These are phyloP conservation scores for Girardinichthys multiradiatus DNA, from an alignment of 2,113 vertebrate species.

Conservation along the genomic window DNA sequence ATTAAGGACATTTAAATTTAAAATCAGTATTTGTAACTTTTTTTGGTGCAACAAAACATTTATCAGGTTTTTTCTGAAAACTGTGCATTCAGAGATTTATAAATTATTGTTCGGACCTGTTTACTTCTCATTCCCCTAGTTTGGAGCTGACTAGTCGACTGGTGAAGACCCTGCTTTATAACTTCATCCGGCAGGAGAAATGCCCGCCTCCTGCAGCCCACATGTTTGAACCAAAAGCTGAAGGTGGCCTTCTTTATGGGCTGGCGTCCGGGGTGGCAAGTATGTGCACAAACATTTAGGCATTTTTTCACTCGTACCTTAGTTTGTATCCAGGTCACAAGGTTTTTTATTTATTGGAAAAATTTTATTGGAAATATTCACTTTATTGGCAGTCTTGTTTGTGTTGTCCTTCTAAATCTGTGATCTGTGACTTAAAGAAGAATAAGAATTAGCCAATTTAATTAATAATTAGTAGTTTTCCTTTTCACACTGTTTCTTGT, in stretches of 20 bases:
- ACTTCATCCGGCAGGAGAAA: conserved; percentile 98
- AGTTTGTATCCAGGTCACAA: no score
- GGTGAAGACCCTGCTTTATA: conserved; percentile 97
- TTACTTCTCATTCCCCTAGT: conserved; percentile 67
- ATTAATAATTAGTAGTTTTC: background rate
- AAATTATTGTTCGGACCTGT: background rate
- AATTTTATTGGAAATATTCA: background rate
- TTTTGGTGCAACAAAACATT: no score
- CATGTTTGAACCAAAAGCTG: conserved; percentile 86
- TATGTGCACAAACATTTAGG: conserved; percentile 55
- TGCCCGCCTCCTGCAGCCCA: conserved; percentile 85
- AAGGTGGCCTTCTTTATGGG: conserved; percentile 92
- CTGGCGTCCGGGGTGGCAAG: conserved; percentile 97
- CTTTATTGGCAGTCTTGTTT: background rate
- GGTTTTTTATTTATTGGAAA: background rate
- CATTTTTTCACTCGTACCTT: background rate
- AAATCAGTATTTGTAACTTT: no score
- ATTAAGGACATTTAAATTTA: no score
- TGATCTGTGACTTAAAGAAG: background rate
- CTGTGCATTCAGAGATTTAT: background rate
- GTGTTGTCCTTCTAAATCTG: background rate
- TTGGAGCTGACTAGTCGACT: conserved; percentile 92
- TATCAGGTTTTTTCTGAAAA: background rate
- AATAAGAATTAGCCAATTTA: no score
- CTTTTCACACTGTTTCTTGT: background rate